phyloP scores from a whole-genome alignment of 23 tunicate genomes.

The Styela clava region DNA sequence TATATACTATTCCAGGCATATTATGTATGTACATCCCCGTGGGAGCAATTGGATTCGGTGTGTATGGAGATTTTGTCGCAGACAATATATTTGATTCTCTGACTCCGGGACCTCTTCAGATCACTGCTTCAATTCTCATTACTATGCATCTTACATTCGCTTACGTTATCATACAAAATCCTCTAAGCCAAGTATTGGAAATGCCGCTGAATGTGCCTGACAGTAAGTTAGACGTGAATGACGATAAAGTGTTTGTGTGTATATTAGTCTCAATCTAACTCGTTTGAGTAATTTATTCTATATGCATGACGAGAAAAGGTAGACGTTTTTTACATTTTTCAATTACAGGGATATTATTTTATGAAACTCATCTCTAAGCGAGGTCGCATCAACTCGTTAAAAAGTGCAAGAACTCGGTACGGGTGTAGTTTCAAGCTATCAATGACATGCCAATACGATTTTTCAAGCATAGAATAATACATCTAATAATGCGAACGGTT shows the following conservation, averaged over 20 bases:
- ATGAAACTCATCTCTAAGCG: too few species aligned
- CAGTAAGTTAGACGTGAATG: constrained; percentile 33
- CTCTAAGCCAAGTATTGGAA: constrained; percentile 88
- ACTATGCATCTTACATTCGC: constrained; percentile 97
- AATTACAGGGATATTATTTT: too few species aligned
- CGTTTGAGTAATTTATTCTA: background rate
- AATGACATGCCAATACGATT: too few species aligned
- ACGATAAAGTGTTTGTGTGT: background rate
- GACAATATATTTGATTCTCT: constrained; percentile 88
- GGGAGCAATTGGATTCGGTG: constrained; percentile 70
- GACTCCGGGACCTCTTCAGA: constrained; percentile 54
- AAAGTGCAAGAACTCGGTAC: too few species aligned
- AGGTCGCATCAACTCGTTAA: too few species aligned
- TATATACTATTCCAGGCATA: constrained; percentile 44
- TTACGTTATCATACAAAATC: constrained; percentile 96
- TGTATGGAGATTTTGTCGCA: constrained; percentile 77
- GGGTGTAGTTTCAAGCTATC: too few species aligned
- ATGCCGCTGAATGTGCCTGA: constrained; percentile 72
- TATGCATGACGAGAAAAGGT: background rate
- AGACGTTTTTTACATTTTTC: background rate
- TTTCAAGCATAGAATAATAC: too few species aligned
- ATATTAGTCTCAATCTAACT: background rate
- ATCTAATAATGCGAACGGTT: too few species aligned
- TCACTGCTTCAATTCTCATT: constrained; percentile 65
- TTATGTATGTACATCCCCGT: constrained; percentile 89